These are phyloP conservation scores for Celastrina argiolus DNA, from an alignment of 2,888 invertebrate species.

Conservation along the genomic window DNA sequence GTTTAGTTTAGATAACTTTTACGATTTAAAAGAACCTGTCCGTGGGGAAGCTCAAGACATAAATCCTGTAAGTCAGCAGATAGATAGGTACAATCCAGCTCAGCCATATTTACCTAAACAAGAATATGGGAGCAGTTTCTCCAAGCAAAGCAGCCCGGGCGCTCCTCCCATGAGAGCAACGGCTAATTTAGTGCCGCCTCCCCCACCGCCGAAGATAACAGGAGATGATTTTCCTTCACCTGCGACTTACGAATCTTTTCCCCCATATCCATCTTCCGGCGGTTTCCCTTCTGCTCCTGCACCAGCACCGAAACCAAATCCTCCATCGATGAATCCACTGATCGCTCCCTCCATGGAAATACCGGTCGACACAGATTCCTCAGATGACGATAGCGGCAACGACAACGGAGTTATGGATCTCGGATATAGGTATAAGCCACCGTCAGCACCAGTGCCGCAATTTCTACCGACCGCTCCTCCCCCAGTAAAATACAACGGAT, in stretches of 20 bases:
- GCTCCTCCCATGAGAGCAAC: slow-evolving; percentile 44
- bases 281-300: slow-evolving; percentile 32
- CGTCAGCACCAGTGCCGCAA: slow-evolving; percentile 41
- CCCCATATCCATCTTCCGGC: slow-evolving; percentile 53
- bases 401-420: slow-evolving; percentile 45
- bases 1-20: slow-evolving; percentile 58
- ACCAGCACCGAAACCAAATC: slow-evolving; percentile 34
- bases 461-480: slow-evolving; percentile 55
- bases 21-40: slow-evolving; percentile 56
- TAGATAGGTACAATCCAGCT: slow-evolving; percentile 73
- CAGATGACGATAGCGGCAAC: slow-evolving; percentile 38
- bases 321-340: slow-evolving; percentile 34
- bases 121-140: slow-evolving; percentile 49
- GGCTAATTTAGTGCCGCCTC: slow-evolving; percentile 58
- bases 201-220: slow-evolving; percentile 48
- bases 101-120: slow-evolving; percentile 64
- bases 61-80: slow-evolving; percentile 43
- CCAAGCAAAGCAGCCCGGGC: slow-evolving; percentile 50
- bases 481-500: slow-evolving; percentile 47
- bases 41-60: slow-evolving; percentile 67
- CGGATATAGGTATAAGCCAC: slow-evolving; percentile 59
- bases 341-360: slow-evolving; percentile 44
- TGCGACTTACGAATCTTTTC: slow-evolving; percentile 62
- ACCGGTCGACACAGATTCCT: slow-evolving; percentile 40
- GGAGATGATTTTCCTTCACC: slow-evolving; percentile 58